A percentile compares a stretch with the other conserved stretches of the same genome.
Conservation (phyloP, 2,113 vertebrate species). For the Prunella himalayana region DNA sequence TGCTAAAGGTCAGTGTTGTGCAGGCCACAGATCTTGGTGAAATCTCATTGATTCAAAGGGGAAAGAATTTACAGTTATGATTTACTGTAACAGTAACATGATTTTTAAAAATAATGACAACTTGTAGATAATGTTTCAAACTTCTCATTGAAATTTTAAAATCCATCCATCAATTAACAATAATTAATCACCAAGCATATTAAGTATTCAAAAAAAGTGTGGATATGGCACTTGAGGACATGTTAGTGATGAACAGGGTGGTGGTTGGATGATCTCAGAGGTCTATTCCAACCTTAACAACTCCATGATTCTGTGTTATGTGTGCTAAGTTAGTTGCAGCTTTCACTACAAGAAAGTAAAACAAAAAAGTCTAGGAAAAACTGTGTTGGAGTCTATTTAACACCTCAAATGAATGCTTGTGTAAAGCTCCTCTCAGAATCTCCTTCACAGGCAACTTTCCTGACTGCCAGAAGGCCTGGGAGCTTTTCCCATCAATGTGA, state of each 20-base stretch:
- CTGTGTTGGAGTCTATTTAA: not conserved
- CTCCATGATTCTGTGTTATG: not conserved
- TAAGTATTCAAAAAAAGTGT: not conserved
- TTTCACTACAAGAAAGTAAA: not conserved
- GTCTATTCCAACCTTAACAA: not conserved
- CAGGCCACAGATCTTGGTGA: not conserved
- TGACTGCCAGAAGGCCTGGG: not conserved
- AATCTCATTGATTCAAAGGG: not conserved
- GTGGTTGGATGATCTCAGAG: not conserved
- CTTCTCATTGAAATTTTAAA: not conserved
- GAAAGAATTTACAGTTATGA: not conserved
- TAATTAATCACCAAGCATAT: not conserved
- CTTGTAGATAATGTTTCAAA: not conserved
- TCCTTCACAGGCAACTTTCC: not conserved
- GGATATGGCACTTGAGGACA: not conserved
- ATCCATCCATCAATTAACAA: not conserved
- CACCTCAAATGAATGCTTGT: not conserved
- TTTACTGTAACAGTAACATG: not conserved
- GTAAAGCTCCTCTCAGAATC: not conserved
- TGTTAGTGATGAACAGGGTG: not conserved
- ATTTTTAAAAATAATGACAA: not conserved
- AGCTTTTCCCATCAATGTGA: not conserved
- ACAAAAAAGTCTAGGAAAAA: not conserved
- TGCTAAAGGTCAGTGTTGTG: not conserved
- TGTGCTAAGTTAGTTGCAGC: not conserved